Evolutionary conservation across 2,797 vertebrate species (phyloP), one percentile per base, ranked within the genome.

Genomic region (Hybognathus amarus): DNA sequence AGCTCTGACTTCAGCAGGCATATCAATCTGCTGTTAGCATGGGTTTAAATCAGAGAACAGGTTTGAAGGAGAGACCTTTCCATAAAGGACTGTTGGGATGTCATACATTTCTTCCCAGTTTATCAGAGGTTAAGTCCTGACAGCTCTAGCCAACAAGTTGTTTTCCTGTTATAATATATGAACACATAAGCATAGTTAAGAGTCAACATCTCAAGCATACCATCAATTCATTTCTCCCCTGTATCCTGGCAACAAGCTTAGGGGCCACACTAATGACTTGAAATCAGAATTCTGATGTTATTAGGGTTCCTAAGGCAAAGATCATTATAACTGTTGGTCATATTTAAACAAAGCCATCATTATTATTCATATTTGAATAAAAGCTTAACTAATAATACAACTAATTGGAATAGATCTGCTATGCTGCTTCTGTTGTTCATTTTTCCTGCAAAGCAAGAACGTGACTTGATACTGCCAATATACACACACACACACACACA

Each of bases 241-340:
- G 93, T 94, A 92, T 94, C 94, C 92, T 93, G 92, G 92, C 91
- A 95, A 95, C 94, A 91, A 80, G 88, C 90, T 89, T 83, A 90
- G 80, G 47, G 87, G 87, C 88, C 87, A 85, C 88, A 87, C 89
- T 88, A 87, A 91, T 73, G 79, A 83, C 68, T 85, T 61, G 77
- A 80, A 87, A 85, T 67, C 30, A 83, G 73, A 63, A 69, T 17
- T 47, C 10, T 73, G 67, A 36, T 7, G 8, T 52, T 22, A 33
- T 6, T 27, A 61, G n/a, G 5, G n/a, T 27, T 61, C 56, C 56
- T 6, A 36, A 66, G 15, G 7, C 2, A 73, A 52, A 27, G 8
- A 33, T 30, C 27, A 33, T 59, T 38, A 75, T 17, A 38, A 33
- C 40, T 38, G 38, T 17, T 56, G 50, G 20, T 74, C 30, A 74